phyloP scores from a whole-genome alignment of 2,113 vertebrate species.

The Sisor rabdophorus region DNA sequence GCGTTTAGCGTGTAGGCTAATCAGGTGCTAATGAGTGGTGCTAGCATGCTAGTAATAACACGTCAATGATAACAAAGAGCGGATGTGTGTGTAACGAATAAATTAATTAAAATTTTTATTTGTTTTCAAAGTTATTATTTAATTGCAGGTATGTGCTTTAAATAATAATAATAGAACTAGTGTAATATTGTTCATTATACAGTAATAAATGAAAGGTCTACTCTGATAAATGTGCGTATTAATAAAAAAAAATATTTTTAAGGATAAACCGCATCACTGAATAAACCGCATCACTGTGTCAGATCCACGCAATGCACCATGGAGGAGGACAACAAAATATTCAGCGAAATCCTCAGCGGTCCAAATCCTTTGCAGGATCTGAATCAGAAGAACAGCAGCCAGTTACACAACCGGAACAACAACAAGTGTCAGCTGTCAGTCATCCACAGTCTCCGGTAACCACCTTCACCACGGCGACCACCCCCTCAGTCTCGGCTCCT shows the following conservation, averaged over 20 bases:
- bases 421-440: slow-evolving; percentile 57
- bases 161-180: too few relatives aligned
- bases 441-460: slow-evolving; percentile 86
- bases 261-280: slow-evolving; percentile 31
- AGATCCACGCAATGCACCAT: slow-evolving; percentile 91
- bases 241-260: too few relatives aligned
- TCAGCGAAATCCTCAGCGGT: slow-evolving; percentile 87
- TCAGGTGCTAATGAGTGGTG: background rate
- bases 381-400: slow-evolving; percentile 84
- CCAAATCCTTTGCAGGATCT: slow-evolving; percentile 81
- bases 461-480: slow-evolving; percentile 81
- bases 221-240: background rate
- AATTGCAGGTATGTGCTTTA: background rate
- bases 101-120: background rate
- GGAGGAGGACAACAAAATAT: slow-evolving; percentile 89
- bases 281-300: slow-evolving; percentile 49
- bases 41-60: slow-evolving; percentile 23
- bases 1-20: background rate
- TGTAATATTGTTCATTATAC: background rate
- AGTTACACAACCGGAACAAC: slow-evolving; percentile 61
- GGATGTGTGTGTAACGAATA: background rate
- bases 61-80: background rate
- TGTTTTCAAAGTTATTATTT: background rate
- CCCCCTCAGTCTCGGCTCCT: slow-evolving; percentile 75
- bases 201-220: background rate